Evolutionary conservation across 2,113 vertebrate species (phyloP).

Genomic region (Periophthalmus modestus): DNA sequence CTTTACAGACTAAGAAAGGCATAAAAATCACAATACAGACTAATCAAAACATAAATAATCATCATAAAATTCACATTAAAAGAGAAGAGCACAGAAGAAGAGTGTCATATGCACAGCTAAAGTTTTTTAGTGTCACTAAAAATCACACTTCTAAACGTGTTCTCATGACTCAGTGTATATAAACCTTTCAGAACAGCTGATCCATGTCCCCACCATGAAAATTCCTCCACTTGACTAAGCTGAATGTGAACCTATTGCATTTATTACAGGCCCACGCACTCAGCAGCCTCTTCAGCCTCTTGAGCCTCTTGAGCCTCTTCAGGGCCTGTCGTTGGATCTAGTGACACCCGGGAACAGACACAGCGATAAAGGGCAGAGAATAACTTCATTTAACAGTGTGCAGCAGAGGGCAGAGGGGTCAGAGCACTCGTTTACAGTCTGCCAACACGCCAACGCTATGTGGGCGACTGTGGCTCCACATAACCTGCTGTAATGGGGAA

Average conservation of each 20-base stretch:
- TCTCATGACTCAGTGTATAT: too few species aligned
- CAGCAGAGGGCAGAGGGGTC: conserved; percentile 50
- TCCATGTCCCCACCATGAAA: conserved; percentile 21
- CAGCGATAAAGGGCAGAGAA: conserved; percentile 51
- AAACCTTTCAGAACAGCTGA: conserved; percentile 1
- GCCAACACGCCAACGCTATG: neutral
- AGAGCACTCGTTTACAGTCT: conserved; percentile 3
- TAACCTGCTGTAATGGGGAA: neutral
- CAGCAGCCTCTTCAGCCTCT: conserved; percentile 34
- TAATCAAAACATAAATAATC: too few species aligned
- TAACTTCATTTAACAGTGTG: conserved; percentile 28
- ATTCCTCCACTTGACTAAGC: conserved; percentile 46
- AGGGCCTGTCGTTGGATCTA: conserved; percentile 31
- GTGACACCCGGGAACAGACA: conserved; percentile 33
- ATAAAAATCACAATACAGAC: too few species aligned
- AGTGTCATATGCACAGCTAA: too few species aligned
- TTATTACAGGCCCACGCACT: conserved; percentile 23
- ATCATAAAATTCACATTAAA: too few species aligned
- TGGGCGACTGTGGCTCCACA: neutral
- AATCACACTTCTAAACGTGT: too few species aligned
- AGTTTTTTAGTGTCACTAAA: too few species aligned
- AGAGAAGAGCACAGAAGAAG: too few species aligned
- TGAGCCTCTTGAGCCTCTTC: conserved; percentile 31
- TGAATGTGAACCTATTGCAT: conserved; percentile 16
- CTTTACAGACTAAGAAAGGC: too few species aligned